Base-by-base conservation (phyloP, 2,888 invertebrate genomes). In the Drosophila meridiana region DNA sequence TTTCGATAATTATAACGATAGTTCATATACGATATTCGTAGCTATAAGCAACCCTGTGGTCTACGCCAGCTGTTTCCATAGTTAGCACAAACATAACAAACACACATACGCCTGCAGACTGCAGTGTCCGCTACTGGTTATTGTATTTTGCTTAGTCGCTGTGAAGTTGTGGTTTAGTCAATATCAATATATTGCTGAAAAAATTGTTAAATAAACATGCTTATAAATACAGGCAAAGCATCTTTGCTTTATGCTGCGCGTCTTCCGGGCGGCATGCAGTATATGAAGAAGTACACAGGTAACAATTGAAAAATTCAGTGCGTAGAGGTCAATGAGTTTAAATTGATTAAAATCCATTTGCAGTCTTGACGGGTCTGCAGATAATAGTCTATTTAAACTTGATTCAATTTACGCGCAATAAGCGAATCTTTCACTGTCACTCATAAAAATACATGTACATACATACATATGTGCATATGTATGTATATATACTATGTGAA, bases 251-350 rank as follows among this genome's bases (percentile, higher is more conserved):
- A 60, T 48, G 59, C 63, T 4, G 42, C 32, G 4, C 84, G 82
- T 34, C 28, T 73, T 13, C 40, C 72, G 5, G 43, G 43, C 9
- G 60, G 69, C 20, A 40, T 78, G 13, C 78, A 70, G n/a, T 66
- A 53, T 14, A 13, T 74, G 7, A 73, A 76, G 42, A 76, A 79
- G 14, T 69, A 55, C 30, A 32, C 77, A 77, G 82, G 77, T 82
- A 70, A 55, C 5, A 32, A 20, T 32, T n/a, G 4, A 43, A 34
- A 26, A 28, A 14, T 11, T 56, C 14, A n/a, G 3, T n/a, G 32
- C 32, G 47, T 72, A 43, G 60, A 83, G 83, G 83, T 83, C 78
- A 81, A 28, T 40, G 36, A 69, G 84, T 70, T 69, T 53, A 82
- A 77, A 81, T 73, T 56, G 56, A 82, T 82, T 55, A 82, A 57